phyloP scores from a whole-genome alignment of 2,888 invertebrate genomes.

The Merodon equestris region DNA sequence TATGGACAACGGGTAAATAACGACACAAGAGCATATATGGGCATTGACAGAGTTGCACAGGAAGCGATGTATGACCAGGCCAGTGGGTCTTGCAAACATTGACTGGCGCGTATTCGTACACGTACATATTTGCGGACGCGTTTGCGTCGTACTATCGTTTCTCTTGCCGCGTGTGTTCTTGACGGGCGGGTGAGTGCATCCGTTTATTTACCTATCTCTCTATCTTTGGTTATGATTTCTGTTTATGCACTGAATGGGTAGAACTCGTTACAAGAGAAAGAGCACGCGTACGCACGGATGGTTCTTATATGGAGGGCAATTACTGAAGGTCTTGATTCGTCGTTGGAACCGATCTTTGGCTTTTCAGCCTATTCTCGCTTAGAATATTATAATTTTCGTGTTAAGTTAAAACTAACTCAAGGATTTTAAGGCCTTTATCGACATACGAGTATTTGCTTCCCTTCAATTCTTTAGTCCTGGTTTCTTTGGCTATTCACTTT shows the following conservation, averaged over 20 bases:
- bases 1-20: neutral
- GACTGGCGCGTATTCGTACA: no score
- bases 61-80: conserved; percentile 65
- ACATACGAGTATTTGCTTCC: no score
- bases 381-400: no score
- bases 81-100: conserved; percentile 58
- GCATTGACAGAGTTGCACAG: conserved; percentile 35
- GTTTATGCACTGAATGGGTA: conserved; percentile 58
- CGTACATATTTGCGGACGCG: conserved; percentile 13
- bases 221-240: conserved; percentile 17
- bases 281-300: conserved; percentile 43
- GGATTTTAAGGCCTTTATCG: no score
- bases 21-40: conserved; percentile 20
- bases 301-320: conserved; percentile 19
- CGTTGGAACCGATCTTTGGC: no score
- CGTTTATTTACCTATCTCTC: no score
- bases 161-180: conserved; percentile 18
- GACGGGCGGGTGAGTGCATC: no score
- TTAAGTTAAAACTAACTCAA: no score
- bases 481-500: no score
- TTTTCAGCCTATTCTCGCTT: no score
- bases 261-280: conserved; percentile 56
- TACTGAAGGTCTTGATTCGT: neutral
- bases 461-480: no score
- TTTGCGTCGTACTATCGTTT: conserved; percentile 23